Percentiles rank a stretch among this genome's conserved stretches.
These are phyloP conservation scores for Apoderus coryli DNA, from an alignment of 2,888 invertebrate species.

Conservation along the genomic window DNA sequence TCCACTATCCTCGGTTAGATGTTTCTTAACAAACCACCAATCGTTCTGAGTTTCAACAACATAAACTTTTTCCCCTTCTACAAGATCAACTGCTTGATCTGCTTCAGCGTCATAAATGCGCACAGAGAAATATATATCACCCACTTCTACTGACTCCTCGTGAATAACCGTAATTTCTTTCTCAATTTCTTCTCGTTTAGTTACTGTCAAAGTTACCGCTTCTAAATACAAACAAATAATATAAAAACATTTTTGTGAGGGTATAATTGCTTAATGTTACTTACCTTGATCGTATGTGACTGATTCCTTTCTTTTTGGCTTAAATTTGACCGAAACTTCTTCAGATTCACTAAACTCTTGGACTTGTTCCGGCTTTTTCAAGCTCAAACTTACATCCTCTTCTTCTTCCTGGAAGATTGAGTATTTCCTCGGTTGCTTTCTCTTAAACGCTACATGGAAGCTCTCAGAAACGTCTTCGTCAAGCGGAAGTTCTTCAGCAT, in stretches of 20 bases:
- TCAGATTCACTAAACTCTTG: conserved; percentile 40
- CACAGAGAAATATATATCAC: conserved; percentile 69
- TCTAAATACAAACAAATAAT: conserved; percentile 29
- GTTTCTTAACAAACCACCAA: conserved; percentile 88
- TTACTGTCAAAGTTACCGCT: conserved; percentile 33
- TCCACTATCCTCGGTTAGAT: conserved; percentile 79
- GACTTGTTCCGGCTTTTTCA: conserved; percentile 32
- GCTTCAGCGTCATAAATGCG: conserved; percentile 77
- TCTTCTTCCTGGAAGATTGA: conserved; percentile 47
- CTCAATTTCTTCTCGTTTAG: conserved; percentile 31
- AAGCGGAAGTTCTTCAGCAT: conserved; percentile 40
- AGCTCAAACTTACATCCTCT: conserved; percentile 40
- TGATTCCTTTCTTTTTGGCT: conserved; percentile 52
- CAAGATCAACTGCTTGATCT: conserved; percentile 74
- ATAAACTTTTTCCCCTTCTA: conserved; percentile 80
- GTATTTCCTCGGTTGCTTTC: conserved; percentile 36
- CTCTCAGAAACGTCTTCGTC: conserved; percentile 43
- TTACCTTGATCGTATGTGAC: conserved; percentile 54
- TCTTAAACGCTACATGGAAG: conserved; percentile 34
- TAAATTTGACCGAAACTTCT: conserved; percentile 50
- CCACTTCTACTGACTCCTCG: conserved; percentile 43
- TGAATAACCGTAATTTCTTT: conserved; percentile 27
- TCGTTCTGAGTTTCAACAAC: conserved; percentile 73
- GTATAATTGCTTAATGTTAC: too few species aligned
- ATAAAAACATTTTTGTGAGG: conserved; percentile 5